phyloP scores from a whole-genome alignment of 2,888 invertebrate species.

The Leistus spinibarbis region DNA sequence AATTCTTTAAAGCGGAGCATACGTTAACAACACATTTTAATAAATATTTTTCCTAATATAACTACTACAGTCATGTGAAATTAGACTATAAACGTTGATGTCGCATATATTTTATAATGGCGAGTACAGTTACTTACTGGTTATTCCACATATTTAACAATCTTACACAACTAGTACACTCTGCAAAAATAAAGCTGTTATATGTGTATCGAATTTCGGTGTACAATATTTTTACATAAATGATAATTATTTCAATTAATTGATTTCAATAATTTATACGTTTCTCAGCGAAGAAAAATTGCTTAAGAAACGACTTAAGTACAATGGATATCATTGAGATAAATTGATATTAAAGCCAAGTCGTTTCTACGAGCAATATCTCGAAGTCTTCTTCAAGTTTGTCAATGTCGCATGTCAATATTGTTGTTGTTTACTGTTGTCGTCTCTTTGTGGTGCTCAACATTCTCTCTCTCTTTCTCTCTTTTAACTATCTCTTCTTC shows the following conservation, averaged over 20 bases:
- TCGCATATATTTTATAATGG: no score
- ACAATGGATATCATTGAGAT: not conserved
- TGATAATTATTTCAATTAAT: no score
- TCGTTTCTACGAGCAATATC: constrained; percentile 37
- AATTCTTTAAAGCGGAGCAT: no score
- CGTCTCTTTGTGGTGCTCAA: constrained; percentile 51
- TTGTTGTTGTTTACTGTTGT: constrained; percentile 58
- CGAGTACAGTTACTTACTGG: not conserved
- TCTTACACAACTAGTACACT: not conserved
- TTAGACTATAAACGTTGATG: not conserved
- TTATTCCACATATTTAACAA: not conserved
- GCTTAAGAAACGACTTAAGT: constrained; percentile 24
- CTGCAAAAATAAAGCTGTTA: not conserved
- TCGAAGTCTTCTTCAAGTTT: constrained; percentile 41
- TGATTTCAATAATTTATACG: not conserved
- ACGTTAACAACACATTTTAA: no score
- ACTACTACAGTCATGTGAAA: not conserved
- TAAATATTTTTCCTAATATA: no score
- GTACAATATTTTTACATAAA: not conserved
- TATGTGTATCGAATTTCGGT: no score
- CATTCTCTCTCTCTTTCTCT: constrained; percentile 45
- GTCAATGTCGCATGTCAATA: constrained; percentile 56
- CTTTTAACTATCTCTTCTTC: constrained; percentile 12
- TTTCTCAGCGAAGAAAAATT: constrained; percentile 30
- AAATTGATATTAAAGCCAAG: not conserved